Evolutionary conservation across 2,888 invertebrate genomes (phyloP), one percentile per base, ranked within the genome.

Genomic region (Sinhomidia bicolor): DNA sequence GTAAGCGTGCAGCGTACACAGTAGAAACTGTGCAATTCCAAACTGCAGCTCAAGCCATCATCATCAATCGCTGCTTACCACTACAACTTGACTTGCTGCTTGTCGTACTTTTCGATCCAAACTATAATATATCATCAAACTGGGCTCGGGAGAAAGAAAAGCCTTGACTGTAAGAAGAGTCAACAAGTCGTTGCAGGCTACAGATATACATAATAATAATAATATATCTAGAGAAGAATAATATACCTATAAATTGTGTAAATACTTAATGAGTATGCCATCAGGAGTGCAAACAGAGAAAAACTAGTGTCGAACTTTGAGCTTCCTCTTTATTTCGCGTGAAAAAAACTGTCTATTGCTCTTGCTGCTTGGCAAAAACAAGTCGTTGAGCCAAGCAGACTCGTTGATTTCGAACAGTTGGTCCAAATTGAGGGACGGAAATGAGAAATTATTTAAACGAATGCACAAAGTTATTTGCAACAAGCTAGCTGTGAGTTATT

Each of bases 371-470:
- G n/a, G 71, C 12, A 6, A 36, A 6, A 44, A 71, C 47, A 7
- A 76, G 26, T 76, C 76, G 12, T 23, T 41, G 26, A 7, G 36
- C 17, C 71, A 29, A 17, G 14, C 47, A 47, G 26, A 20, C n/a
- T n/a, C n/a, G n/a, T 76, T 36, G 17, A 54, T 78, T n/a, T 78
- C 54, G 54, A 54, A 26, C 54, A 78, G 78, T 78, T 78, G 78
- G 78, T 44, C 29, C 14, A 51, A 32, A 78, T 71, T 71, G 71
- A 71, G 44, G 44, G 47, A 44, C 51, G 78, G 78, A 78, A 78
- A 78, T 78, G 78, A 29, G 78, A 78, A 51, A 78, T 78, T 78
- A 78, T 78, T 78, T 51, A 29, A 78, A 78, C 29, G 36, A 57
- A 41, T 81, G 80, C 80, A 62, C 60, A 62, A 51, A 71, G 44